phyloP scores from a whole-genome alignment of 2,888 invertebrate genomes.

The Amblyteles armatorius region DNA sequence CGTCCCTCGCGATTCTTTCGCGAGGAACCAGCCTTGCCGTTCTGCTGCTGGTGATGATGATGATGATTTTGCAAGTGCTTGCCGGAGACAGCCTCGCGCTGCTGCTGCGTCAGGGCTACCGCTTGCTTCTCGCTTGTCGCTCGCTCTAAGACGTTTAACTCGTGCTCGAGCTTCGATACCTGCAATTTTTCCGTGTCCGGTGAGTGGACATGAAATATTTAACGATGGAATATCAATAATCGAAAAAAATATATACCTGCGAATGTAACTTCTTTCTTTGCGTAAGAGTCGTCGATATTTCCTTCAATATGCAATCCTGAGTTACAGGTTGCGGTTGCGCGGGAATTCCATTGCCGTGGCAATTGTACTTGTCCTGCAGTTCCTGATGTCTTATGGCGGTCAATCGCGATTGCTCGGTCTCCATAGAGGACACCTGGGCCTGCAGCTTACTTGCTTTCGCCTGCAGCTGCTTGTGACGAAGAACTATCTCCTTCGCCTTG shows the following conservation, averaged over 20 bases:
- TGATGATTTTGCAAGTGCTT: constrained; percentile 72
- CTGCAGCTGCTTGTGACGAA: constrained; percentile 96
- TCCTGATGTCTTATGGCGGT: constrained; percentile 91
- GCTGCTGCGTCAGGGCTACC: constrained; percentile 83
- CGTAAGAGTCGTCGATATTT: constrained; percentile 93
- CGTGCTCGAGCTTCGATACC: constrained; percentile 91
- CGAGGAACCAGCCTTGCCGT: constrained; percentile 84
- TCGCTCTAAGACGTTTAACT: constrained; percentile 91
- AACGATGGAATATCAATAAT: neutral
- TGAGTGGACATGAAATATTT: neutral
- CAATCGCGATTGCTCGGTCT: constrained; percentile 91
- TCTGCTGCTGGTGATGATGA: constrained; percentile 79
- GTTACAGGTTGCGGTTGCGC: constrained; percentile 88
- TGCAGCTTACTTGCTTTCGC: constrained; percentile 95
- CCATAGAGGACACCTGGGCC: constrained; percentile 90
- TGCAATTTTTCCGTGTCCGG: constrained; percentile 53
- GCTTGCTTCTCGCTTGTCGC: constrained; percentile 88
- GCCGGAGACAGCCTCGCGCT: constrained; percentile 76
- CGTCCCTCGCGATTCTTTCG: constrained; percentile 90
- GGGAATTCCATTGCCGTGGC: constrained; percentile 87
- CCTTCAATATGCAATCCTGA: constrained; percentile 93
- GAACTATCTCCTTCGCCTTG: constrained; percentile 96
- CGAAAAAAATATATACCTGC: constrained; percentile 86
- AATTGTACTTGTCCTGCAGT: constrained; percentile 90
- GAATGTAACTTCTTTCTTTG: constrained; percentile 94